phyloP scores from a whole-genome alignment of 2,797 vertebrate species.

The Enteromius mattozi region DNA sequence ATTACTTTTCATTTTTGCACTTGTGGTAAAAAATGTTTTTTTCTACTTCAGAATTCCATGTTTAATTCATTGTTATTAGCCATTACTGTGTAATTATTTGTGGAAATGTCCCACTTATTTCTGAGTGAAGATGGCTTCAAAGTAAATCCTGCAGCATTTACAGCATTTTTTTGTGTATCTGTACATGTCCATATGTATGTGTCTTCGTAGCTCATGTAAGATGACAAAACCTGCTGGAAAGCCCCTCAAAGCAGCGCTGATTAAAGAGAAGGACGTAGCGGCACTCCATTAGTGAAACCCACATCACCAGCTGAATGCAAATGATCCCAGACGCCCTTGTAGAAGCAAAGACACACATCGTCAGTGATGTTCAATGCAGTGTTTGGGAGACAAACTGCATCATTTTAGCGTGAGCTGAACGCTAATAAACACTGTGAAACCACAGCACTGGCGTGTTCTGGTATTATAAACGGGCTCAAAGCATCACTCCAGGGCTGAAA shows the following conservation, averaged over 20 bases:
- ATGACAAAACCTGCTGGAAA: neutral
- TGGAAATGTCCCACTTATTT: neutral
- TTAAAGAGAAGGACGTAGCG: neutral
- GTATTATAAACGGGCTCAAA: neutral
- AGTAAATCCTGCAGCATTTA: neutral
- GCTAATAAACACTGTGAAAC: neutral
- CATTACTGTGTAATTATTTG: no score
- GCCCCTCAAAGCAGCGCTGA: neutral
- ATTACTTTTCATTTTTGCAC: neutral
- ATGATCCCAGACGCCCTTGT: neutral
- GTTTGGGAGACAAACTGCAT: neutral
- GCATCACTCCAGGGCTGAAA: neutral
- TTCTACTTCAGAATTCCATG: neutral
- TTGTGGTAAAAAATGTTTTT: neutral
- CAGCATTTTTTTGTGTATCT: neutral
- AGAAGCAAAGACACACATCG: neutral
- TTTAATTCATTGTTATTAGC: neutral
- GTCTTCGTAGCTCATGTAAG: neutral
- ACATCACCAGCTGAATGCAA: conserved; percentile 8
- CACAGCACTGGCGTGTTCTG: neutral
- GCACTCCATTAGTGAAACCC: neutral
- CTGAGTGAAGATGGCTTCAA: neutral
- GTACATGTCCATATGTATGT: neutral
- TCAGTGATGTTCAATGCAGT: neutral
- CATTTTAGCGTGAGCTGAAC: neutral